These are phyloP conservation scores for Plagodis dolabraria DNA, from an alignment of 2,888 invertebrate species.

Conservation along the genomic window DNA sequence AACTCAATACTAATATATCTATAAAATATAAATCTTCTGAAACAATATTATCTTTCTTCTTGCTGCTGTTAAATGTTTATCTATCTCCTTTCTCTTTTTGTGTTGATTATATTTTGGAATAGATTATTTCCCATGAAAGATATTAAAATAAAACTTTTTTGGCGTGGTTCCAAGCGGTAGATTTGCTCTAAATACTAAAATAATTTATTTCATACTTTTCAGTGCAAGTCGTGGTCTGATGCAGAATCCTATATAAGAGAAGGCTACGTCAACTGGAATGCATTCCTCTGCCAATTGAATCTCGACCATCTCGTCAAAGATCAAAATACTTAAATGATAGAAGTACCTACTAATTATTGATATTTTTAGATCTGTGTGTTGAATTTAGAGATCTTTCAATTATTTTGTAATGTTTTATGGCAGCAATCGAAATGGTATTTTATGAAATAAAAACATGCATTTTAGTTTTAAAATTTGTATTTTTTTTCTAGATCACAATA, in stretches of 20 bases:
- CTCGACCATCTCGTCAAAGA: constrained; percentile 77
- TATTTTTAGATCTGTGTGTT: not conserved
- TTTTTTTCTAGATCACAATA: constrained; percentile 63
- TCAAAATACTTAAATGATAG: constrained; percentile 37
- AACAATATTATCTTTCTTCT: too few relatives aligned
- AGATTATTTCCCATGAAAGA: too few relatives aligned
- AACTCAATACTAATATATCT: too few relatives aligned
- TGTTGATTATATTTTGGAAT: too few relatives aligned
- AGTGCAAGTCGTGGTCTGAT: constrained; percentile 75
- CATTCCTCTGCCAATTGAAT: constrained; percentile 76
- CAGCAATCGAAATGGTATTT: constrained; percentile 10
- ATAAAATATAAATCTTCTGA: too few relatives aligned
- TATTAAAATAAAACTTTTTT: too few relatives aligned
- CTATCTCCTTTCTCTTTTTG: too few relatives aligned
- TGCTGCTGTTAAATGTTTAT: too few relatives aligned
- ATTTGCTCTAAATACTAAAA: not conserved
- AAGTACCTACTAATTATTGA: not conserved
- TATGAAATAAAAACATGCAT: constrained; percentile 30
- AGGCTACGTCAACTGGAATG: constrained; percentile 77
- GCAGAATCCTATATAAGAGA: constrained; percentile 62
- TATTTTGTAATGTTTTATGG: too few relatives aligned
- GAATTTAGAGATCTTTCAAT: not conserved
- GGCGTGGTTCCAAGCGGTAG: not conserved
- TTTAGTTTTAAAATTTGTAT: constrained; percentile 37
- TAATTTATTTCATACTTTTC: constrained; percentile 28